Evolutionary conservation across 2,888 invertebrate species (phyloP).

Genomic region (Conomelus anceps): DNA sequence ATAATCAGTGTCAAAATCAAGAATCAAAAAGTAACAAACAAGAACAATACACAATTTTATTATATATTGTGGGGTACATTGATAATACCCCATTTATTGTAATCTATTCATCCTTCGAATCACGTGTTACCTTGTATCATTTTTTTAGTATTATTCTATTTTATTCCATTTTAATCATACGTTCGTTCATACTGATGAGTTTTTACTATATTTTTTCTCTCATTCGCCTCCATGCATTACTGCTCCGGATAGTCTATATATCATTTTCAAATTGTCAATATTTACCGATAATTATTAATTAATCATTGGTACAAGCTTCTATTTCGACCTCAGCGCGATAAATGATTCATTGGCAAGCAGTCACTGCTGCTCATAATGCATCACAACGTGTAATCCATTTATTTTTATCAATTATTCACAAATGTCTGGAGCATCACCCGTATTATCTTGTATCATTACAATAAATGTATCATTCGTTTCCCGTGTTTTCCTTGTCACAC

Average conservation of each 20-base stretch:
- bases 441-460: neutral
- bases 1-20: too few relatives aligned
- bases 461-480: neutral
- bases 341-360: neutral
- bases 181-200: too few relatives aligned
- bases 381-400: neutral
- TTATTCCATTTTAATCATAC: too few relatives aligned
- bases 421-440: neutral
- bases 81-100: too few relatives aligned
- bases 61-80: too few relatives aligned
- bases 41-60: too few relatives aligned
- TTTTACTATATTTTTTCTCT: too few relatives aligned
- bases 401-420: neutral
- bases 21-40: too few relatives aligned
- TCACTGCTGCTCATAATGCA: neutral
- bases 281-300: neutral
- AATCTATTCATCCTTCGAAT: too few relatives aligned
- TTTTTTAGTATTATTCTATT: too few relatives aligned
- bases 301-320: neutral
- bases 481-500: neutral
- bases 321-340: neutral
- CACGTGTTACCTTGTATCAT: too few relatives aligned
- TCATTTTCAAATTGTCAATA: neutral
- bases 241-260: neutral
- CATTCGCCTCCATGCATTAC: neutral